phyloP scores from a whole-genome alignment of 2,797 vertebrate genomes.

The Clarias laeviceps region DNA sequence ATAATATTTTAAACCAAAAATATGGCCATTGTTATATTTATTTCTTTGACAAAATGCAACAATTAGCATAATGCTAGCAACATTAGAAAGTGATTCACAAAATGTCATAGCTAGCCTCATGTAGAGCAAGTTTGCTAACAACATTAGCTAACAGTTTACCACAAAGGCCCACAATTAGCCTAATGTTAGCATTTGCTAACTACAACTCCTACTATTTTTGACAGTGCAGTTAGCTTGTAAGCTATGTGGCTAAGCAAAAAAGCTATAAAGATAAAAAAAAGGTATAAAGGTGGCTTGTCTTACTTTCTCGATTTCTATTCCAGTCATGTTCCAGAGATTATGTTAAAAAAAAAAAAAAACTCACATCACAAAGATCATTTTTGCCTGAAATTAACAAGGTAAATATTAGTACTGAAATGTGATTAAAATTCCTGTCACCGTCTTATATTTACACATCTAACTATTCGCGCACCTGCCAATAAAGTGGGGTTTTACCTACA shows the following conservation, averaged over 20 bases:
- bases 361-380: not conserved
- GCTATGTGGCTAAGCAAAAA: too few relatives aligned
- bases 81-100: not conserved
- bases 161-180: not conserved
- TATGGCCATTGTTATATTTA: too few relatives aligned
- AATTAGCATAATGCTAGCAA: not conserved
- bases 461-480: not conserved
- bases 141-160: not conserved
- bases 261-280: not conserved
- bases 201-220: not conserved
- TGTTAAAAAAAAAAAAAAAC: not conserved
- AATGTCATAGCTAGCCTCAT: not conserved
- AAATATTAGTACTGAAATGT: constrained; percentile 10
- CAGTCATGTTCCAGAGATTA: not conserved
- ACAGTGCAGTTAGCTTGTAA: not conserved
- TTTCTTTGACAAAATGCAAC: not conserved
- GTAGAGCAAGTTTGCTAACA: not conserved
- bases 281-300: not conserved
- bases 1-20: not conserved
- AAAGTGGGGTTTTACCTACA: not conserved
- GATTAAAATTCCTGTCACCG: not conserved
- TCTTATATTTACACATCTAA: constrained; percentile 2
- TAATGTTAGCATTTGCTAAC: not conserved
- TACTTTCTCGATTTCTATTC: not conserved
- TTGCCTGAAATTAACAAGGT: not conserved